Evolutionary conservation across 2,888 invertebrate species (phyloP).

Genomic region (Drosophila barbarae): DNA sequence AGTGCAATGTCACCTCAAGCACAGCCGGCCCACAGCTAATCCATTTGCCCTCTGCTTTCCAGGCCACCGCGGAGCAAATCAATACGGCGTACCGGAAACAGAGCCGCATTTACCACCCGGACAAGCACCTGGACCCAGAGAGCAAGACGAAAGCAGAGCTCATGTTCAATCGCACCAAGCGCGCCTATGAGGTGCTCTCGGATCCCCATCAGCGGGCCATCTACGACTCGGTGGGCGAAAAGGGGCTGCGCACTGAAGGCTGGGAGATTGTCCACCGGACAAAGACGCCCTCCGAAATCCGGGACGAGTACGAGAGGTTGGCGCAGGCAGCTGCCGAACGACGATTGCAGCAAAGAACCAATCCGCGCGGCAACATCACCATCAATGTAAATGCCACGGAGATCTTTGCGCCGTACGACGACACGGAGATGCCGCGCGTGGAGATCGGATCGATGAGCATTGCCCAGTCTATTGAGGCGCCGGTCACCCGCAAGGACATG

Average conservation of each 20-base stretch:
- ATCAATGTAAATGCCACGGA: slow-evolving; percentile 96
- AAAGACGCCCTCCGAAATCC: slow-evolving; percentile 95
- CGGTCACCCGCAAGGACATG: slow-evolving; percentile 91
- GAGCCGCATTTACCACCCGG: slow-evolving; percentile 97
- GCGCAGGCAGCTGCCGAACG: slow-evolving; percentile 92
- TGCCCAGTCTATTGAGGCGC: slow-evolving; percentile 95
- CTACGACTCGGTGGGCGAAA: slow-evolving; percentile 93
- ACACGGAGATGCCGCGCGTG: slow-evolving; percentile 85
- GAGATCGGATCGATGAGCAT: slow-evolving; percentile 97
- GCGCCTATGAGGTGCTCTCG: slow-evolving; percentile 95
- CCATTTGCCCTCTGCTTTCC: slow-evolving; percentile 22
- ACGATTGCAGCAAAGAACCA: slow-evolving; percentile 92
- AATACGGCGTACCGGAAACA: slow-evolving; percentile 94
- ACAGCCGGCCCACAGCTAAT: background rate
- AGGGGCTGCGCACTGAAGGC: slow-evolving; percentile 95
- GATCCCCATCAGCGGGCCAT: slow-evolving; percentile 97
- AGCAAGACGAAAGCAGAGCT: slow-evolving; percentile 94
- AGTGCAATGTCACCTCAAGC: slow-evolving; percentile 70
- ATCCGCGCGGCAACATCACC: slow-evolving; percentile 93
- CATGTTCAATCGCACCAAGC: slow-evolving; percentile 95
- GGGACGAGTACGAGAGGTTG: slow-evolving; percentile 96
- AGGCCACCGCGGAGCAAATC: slow-evolving; percentile 97
- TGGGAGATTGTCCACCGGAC: slow-evolving; percentile 96
- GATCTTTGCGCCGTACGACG: slow-evolving; percentile 91
- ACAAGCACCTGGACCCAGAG: slow-evolving; percentile 92